Evolutionary conservation across 2,888 invertebrate genomes (phyloP).

Genomic region (Leucophora obtusa): DNA sequence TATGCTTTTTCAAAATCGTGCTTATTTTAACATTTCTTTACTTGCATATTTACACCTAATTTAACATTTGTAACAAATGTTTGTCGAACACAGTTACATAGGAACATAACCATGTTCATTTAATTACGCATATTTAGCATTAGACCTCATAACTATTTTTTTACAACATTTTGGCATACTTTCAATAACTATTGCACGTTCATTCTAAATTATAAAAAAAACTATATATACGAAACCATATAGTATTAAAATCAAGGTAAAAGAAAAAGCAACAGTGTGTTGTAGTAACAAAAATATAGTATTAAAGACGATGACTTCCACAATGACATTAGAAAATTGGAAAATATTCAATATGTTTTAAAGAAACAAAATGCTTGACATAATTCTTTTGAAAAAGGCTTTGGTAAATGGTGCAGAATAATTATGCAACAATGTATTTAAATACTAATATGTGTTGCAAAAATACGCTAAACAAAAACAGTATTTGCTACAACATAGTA

Average conservation of each 20-base stretch:
- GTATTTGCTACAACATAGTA: too few species aligned
- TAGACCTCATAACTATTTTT: slow-evolving; percentile 17
- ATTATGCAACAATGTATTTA: slow-evolving; percentile 23
- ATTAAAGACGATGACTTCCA: slow-evolving; percentile 31
- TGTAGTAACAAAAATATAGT: not conserved
- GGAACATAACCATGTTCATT: slow-evolving; percentile 1
- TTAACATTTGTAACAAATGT: not conserved
- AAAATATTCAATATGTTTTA: slow-evolving; percentile 30
- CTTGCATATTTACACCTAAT: not conserved
- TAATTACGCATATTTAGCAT: slow-evolving; percentile 39
- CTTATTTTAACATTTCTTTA: too few species aligned
- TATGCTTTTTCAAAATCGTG: too few species aligned
- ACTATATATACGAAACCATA: slow-evolving; percentile 48
- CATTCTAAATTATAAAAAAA: not conserved
- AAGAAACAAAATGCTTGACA: slow-evolving; percentile 38
- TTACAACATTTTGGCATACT: slow-evolving; percentile 56
- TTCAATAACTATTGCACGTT: slow-evolving; percentile 45
- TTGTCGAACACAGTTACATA: not conserved
- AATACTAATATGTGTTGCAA: not conserved
- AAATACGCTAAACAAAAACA: too few species aligned
- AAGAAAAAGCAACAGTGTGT: slow-evolving; percentile 39
- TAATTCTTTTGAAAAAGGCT: slow-evolving; percentile 24
- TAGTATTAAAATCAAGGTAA: slow-evolving; percentile 57
- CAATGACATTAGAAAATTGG: slow-evolving; percentile 49
- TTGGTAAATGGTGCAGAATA: slow-evolving; percentile 50